Evolutionary conservation across 1,140 invertebrate genomes (phyloP), one percentile per base, ranked within the genome.

Genomic region (Drosophila mayri): DNA sequence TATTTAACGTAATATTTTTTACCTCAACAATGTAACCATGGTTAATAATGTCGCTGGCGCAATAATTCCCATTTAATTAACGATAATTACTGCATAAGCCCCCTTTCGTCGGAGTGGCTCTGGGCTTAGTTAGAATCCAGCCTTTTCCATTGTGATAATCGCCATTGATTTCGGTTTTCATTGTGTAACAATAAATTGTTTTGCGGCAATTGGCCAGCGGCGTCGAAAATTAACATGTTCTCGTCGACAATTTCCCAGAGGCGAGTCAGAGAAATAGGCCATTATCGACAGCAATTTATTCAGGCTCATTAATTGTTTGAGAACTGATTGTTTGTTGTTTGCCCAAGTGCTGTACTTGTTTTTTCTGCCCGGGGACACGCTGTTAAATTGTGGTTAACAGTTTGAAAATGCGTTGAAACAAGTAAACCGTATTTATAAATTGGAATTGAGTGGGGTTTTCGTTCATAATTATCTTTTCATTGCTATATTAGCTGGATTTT

Each of bases 201-300:
- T 71, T 47, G 62, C 58, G 54, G 65, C 71, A 76, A 58, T 66
- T 59, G 61, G 47, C 65, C 50, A 58, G 20, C 60, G 32, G 66
- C 44, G 64, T 64, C 68, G 63, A 70, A 81, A 88, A 88, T 90
- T 90, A 90, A 78, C 85, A 88, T 88, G 85, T 88, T 60, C 49
- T 81, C 66, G 57, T 54, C 38, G 55, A 35, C 40, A 10, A 77
- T 37, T 78, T 52, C 62, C 35, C 35, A 40, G 28, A 41, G 62
- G 72, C 55, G 35, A 49, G 54, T 55, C 52, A 72, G 71, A 83
- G 79, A 60, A 67, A 61, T 70, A 50, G 61, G 44, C 52, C 73
- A 90, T 80, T 88, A 90, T 90, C 72, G 85, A 68, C 74, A 58
- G 75, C 49, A 64, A 90, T 85, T 90, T 81, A 85, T 90, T 81